These are phyloP conservation scores for Heterodera schachtii DNA, from an alignment of 1,140 invertebrate genomes.

Conservation along the genomic window DNA sequence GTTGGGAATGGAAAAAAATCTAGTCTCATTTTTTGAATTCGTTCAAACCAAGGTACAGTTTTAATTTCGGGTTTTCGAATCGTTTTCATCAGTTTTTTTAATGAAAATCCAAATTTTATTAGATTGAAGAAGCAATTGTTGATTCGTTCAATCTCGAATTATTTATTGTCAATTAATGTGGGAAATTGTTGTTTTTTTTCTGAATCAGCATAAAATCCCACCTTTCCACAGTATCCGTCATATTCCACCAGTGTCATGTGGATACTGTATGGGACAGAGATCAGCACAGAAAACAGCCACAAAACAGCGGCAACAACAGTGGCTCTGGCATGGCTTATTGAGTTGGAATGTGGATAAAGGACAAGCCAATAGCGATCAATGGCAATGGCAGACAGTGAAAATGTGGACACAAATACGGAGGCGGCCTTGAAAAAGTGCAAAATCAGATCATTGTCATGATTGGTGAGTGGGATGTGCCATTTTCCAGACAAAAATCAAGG, in stretches of 20 bases:
- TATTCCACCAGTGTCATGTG: slow-evolving; percentile 64
- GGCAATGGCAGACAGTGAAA: slow-evolving; percentile 59
- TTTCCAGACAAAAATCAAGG: no score
- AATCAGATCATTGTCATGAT: no score
- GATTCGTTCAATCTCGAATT: not conserved
- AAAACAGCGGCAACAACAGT: slow-evolving; percentile 48
- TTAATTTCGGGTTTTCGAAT: no score
- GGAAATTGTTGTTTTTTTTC: no score
- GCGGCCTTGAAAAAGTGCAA: slow-evolving; percentile 36
- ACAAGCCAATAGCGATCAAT: slow-evolving; percentile 65
- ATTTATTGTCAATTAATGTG: not conserved
- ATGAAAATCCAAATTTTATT: slow-evolving; percentile 7
- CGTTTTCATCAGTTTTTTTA: no score
- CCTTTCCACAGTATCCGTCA: slow-evolving; percentile 42
- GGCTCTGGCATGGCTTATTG: slow-evolving; percentile 48
- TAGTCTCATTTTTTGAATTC: no score
- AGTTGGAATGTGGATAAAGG: slow-evolving; percentile 54
- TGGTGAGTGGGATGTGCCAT: no score
- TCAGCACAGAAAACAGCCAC: slow-evolving; percentile 62
- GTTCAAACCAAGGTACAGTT: no score
- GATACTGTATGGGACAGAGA: slow-evolving; percentile 65
- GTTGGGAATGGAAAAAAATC: slow-evolving; percentile 31
- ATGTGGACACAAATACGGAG: slow-evolving; percentile 61
- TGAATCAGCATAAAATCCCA: not conserved
- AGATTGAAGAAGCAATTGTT: not conserved